phyloP scores from a whole-genome alignment of 2,888 invertebrate species.

The Leuctra nigra region DNA sequence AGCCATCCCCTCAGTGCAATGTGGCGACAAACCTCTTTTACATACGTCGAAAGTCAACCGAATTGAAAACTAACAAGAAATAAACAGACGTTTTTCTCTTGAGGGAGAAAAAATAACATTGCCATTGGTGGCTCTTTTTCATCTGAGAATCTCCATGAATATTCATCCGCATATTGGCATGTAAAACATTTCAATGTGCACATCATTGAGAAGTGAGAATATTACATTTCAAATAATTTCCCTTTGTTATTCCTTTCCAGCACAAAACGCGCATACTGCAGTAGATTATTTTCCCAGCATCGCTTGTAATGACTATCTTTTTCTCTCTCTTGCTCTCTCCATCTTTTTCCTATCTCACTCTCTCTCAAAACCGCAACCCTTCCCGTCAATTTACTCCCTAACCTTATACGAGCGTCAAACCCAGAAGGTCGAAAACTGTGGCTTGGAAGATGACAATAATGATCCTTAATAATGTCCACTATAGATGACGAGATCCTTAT shows the following conservation, averaged over 20 bases:
- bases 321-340: slow-evolving; percentile 10
- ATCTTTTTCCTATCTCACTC: no score
- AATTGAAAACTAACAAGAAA: no score
- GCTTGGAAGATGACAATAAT: slow-evolving; percentile 28
- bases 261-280: slow-evolving; percentile 7
- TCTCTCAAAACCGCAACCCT: slow-evolving; percentile 23
- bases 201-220: no score
- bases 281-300: slow-evolving; percentile 22
- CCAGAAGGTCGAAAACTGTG: slow-evolving; percentile 23
- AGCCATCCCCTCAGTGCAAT: slow-evolving; percentile 16
- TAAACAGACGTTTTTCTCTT: no score
- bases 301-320: slow-evolving; percentile 20
- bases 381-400: slow-evolving; percentile 26
- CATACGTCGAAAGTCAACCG: no score
- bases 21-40: slow-evolving; percentile 3
- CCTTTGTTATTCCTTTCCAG: not conserved
- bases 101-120: no score
- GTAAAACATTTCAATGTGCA: no score
- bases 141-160: no score
- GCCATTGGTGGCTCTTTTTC: no score
- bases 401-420: slow-evolving; percentile 9
- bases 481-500: not conserved
- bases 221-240: not conserved
- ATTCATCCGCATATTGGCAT: no score
- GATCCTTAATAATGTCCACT: slow-evolving; percentile 29